Evolutionary conservation across 2,797 vertebrate genomes (phyloP), one percentile per base, ranked within the genome.

Genomic region (Cuculus canorus): DNA sequence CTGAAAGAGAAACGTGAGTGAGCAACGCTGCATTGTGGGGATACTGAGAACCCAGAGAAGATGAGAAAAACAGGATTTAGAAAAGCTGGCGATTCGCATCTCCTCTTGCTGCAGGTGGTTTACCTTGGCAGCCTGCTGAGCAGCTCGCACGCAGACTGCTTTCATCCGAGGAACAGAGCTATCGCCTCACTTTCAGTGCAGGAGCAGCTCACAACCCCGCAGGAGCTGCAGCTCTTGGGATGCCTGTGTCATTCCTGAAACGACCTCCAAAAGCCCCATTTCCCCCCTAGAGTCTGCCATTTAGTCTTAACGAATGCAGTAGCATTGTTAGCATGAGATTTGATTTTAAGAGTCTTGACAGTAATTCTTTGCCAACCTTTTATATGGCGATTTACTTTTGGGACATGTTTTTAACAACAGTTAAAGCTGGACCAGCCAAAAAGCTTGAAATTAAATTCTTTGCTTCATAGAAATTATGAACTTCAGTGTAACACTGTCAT

Each of bases 381-480:
- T 1, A 25, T 10, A 39, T 4, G 13, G 22, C 27, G 45, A 8
- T 17, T 75, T 50, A 5, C 30, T 5, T 50, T 11, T 11, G 60
- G 39, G 45, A 43, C 0, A 5, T 6, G 53, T 27, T 76, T 60
- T 54, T 25, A 56, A n/a, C 56, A 37, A 3, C 2, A 33, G 43
- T 7, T 71, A 7, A 64, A 76, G 32, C 28, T 43, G 27, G 33
- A 70, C 11, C 22, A 33, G n/a, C 18, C 52, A 64, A 50, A 52
- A 39, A 65, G 28, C 18, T 33, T 22, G 13, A 69, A 66, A 54
- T 78, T 39, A 33, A 24, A 18, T 3, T 3, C 23, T 68, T 52
- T 41, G 25, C 19, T 61, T 24, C 9, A 3, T 2, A 71, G 59
- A 32, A 50, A 35, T 35, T 0, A 39, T 5, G 1, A 19, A 54